Conservation (phyloP, 2,888 invertebrate species). For the Rotaria sp. region DNA sequence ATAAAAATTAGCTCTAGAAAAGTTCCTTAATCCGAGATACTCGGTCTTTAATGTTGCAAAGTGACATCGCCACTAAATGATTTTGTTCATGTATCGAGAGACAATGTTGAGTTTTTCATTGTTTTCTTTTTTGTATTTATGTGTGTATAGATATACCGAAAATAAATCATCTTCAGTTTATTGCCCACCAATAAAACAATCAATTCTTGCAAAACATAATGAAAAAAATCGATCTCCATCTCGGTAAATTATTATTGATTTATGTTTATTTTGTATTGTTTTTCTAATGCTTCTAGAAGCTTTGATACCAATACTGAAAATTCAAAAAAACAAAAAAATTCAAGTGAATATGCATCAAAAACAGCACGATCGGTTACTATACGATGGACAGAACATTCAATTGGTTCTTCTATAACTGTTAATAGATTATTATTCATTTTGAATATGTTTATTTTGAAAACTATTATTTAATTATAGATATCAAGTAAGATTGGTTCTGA, state of each 20-base stretch:
- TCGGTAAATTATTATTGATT: conserved; percentile 3
- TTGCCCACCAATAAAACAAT: neutral
- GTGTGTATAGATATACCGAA: neutral
- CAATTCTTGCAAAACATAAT: neutral
- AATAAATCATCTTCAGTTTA: neutral
- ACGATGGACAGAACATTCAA: neutral
- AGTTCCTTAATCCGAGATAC: no score
- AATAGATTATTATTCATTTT: neutral
- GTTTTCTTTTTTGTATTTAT: neutral
- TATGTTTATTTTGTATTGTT: neutral
- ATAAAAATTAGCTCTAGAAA: no score
- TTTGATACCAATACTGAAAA: neutral
- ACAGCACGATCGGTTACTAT: neutral
- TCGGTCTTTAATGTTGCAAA: no score
- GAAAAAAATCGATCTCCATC: neutral
- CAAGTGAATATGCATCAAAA: neutral
- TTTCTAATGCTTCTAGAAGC: neutral
- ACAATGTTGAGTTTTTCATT: neutral
- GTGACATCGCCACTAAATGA: no score
- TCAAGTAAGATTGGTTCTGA: neutral
- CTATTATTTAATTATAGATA: neutral
- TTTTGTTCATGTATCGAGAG: no score
- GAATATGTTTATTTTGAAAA: no score
- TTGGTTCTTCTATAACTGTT: neutral
- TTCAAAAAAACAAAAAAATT: neutral